phyloP scores from a whole-genome alignment of 1,140 invertebrate genomes.

The Lethrus apterus region DNA sequence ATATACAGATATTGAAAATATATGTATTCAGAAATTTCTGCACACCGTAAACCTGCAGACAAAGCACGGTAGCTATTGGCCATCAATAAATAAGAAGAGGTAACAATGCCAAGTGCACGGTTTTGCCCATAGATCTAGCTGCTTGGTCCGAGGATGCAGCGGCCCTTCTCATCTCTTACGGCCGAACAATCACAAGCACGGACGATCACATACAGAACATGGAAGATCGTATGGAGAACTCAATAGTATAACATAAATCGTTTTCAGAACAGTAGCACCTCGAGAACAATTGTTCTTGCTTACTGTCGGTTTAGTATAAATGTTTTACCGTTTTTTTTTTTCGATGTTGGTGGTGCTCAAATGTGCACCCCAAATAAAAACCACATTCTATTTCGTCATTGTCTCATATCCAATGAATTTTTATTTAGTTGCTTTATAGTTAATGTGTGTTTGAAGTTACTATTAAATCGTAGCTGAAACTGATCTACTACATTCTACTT shows the following conservation, averaged over 20 bases:
- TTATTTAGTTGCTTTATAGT: too few relatives aligned
- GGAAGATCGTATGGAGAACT: constrained; percentile 20
- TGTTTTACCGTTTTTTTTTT: constrained; percentile 28
- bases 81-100: constrained; percentile 37
- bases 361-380: constrained; percentile 10
- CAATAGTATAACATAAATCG: constrained; percentile 35
- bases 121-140: constrained; percentile 31
- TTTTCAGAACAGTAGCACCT: constrained; percentile 32
- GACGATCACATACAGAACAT: constrained; percentile 8
- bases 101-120: constrained; percentile 36
- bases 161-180: constrained; percentile 16
- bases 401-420: too few relatives aligned
- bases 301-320: constrained; percentile 36
- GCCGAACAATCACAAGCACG: constrained; percentile 23
- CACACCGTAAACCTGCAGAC: constrained; percentile 17
- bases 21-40: constrained; percentile 17
- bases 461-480: background rate
- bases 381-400: too few relatives aligned
- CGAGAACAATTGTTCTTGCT: constrained; percentile 38
- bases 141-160: constrained; percentile 15
- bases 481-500: background rate
- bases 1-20: constrained; percentile 18
- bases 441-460: too few relatives aligned
- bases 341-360: constrained; percentile 18
- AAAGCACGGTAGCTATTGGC: constrained; percentile 33